These are phyloP conservation scores for Brachionus asplanchnoidis DNA, from an alignment of 1,140 invertebrate genomes.

Conservation along the genomic window DNA sequence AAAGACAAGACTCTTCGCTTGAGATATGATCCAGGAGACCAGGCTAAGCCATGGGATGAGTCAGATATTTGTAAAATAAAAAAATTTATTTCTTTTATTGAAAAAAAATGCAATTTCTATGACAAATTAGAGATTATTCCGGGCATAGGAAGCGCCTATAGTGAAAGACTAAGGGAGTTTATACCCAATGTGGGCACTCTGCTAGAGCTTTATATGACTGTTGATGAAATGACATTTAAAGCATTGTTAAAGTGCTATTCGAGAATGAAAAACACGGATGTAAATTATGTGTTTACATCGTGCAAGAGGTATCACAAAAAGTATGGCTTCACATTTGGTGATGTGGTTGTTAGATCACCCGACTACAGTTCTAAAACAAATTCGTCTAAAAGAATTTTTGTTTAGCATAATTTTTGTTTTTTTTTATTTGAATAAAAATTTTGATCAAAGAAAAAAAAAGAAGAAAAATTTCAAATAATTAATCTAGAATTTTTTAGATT, in stretches of 20 bases:
- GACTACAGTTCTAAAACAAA: background rate
- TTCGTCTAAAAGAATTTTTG: background rate
- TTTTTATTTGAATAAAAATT: background rate
- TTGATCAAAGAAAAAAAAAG: background rate
- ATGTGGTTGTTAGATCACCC: background rate
- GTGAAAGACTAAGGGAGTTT: background rate
- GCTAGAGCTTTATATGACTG: background rate
- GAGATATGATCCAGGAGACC: background rate
- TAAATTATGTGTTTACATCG: constrained; percentile 22
- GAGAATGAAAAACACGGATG: background rate
- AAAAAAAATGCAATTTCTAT: background rate
- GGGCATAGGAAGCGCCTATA: background rate
- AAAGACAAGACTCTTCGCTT: background rate
- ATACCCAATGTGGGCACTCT: constrained; percentile 3
- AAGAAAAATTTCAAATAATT: background rate
- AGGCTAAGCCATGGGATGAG: background rate
- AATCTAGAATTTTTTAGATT: background rate
- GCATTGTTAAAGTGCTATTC: background rate
- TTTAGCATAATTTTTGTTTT: background rate
- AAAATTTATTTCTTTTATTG: background rate
- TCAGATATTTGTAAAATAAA: background rate
- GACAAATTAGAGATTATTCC: background rate
- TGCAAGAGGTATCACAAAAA: constrained; percentile 8
- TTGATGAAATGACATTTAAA: constrained; percentile 22
- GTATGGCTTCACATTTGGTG: constrained; percentile 13